A percentile compares a stretch with the other conserved stretches of the same genome.
phyloP scores from a whole-genome alignment of 2,113 vertebrate species.

The Suncus etruscus region DNA sequence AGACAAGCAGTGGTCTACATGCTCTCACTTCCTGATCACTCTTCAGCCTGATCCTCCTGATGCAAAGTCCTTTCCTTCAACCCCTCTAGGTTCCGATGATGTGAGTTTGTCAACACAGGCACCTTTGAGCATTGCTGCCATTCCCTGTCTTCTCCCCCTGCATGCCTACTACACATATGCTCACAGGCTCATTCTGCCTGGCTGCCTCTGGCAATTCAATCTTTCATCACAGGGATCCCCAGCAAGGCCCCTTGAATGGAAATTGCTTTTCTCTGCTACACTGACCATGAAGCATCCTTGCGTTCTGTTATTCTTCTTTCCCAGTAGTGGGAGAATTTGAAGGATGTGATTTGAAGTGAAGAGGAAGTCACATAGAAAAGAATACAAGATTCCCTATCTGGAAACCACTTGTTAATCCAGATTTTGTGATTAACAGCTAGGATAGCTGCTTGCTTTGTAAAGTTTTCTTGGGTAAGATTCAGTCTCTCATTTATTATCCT shows the following conservation, averaged over 20 bases:
- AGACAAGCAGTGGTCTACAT: not conserved
- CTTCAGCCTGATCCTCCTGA: not conserved
- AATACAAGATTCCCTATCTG: no score
- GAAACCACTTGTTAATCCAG: no score
- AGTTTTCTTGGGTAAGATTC: no score
- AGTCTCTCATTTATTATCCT: no score
- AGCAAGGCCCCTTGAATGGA: not conserved
- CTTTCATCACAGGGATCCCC: not conserved
- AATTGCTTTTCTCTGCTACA: not conserved
- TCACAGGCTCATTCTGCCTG: not conserved
- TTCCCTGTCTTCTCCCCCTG: not conserved
- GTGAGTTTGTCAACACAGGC: no score
- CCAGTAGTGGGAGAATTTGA: not conserved
- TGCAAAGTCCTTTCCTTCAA: not conserved
- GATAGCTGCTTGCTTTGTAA: no score
- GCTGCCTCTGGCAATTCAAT: not conserved
- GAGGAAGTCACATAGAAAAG: no score
- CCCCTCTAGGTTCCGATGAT: no score
- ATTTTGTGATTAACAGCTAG: no score
- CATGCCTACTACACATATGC: not conserved
- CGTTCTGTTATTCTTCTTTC: not conserved
- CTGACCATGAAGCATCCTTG: not conserved
- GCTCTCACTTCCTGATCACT: not conserved
- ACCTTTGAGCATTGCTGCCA: not conserved
- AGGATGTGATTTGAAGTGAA: not conserved